Evolutionary conservation across 2,113 vertebrate genomes (phyloP).

Genomic region (Calypte anna): DNA sequence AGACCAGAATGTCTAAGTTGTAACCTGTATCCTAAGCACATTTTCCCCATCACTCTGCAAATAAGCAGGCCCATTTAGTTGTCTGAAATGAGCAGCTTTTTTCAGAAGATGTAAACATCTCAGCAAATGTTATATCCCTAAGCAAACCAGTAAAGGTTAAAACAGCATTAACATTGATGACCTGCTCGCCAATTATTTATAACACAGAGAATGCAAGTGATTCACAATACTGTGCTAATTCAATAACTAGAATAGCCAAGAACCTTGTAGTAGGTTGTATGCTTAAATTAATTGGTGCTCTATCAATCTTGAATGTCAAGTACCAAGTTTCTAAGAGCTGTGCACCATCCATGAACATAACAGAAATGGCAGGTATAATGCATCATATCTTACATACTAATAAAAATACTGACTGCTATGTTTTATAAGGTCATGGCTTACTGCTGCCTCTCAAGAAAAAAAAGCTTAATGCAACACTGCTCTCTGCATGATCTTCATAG

Average conservation of each 20-base stretch:
- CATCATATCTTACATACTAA: slow-evolving; percentile 40
- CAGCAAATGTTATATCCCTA: slow-evolving; percentile 20
- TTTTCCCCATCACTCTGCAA: neutral
- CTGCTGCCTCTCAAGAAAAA: neutral
- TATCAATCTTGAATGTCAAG: slow-evolving; percentile 39
- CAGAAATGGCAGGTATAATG: slow-evolving; percentile 24
- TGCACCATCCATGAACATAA: neutral
- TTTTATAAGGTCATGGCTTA: slow-evolving; percentile 54
- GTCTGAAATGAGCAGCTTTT: neutral
- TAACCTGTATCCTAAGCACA: neutral
- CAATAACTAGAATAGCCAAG: slow-evolving; percentile 40
- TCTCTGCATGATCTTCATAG: slow-evolving; percentile 25
- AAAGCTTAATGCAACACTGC: slow-evolving; percentile 32
- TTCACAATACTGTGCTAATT: slow-evolving; percentile 55
- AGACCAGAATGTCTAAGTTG: neutral
- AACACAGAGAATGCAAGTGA: neutral
- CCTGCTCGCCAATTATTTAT: slow-evolving; percentile 22
- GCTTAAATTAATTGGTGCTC: slow-evolving; percentile 27
- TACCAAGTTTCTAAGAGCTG: neutral
- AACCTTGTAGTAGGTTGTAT: slow-evolving; percentile 10
- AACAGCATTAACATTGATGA: slow-evolving; percentile 32
- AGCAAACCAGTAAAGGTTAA: slow-evolving; percentile 49
- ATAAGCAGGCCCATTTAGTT: neutral
- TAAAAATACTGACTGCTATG: slow-evolving; percentile 29
- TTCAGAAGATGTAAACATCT: neutral